These are phyloP conservation scores for Chunga burmeisteri DNA, from an alignment of 2,113 vertebrate species.

Conservation along the genomic window DNA sequence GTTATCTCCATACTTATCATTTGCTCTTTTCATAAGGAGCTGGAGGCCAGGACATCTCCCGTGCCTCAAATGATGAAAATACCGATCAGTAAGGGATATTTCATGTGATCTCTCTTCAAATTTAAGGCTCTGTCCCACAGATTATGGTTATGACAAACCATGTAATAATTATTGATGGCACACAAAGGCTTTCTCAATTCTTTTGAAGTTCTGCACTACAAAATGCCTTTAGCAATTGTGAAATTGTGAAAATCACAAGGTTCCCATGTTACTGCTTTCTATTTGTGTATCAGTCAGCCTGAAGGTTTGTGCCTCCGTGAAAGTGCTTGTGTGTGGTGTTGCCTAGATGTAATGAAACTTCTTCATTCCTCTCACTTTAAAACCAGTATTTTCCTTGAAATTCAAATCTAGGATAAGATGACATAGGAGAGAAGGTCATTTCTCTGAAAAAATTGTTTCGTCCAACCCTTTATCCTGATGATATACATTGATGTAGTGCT, in stretches of 20 bases:
- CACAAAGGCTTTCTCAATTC: background rate
- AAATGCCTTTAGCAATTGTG: slow-evolving; percentile 2
- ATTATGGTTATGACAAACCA: background rate
- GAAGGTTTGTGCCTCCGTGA: background rate
- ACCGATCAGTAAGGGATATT: background rate
- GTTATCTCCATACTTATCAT: background rate
- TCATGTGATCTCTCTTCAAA: background rate
- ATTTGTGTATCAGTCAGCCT: background rate
- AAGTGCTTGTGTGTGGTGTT: background rate
- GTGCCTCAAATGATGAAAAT: background rate
- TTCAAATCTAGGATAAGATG: background rate
- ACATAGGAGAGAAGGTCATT: background rate
- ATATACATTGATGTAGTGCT: background rate
- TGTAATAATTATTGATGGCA: background rate
- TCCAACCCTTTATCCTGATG: background rate
- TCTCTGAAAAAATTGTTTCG: background rate
- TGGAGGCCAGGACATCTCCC: background rate
- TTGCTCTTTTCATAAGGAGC: background rate
- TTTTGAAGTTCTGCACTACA: background rate
- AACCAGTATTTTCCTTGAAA: slow-evolving; percentile 5
- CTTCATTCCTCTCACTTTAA: background rate
- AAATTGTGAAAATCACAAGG: background rate
- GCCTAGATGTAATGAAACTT: background rate
- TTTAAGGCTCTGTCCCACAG: background rate
- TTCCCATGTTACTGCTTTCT: background rate